A percentile compares a stretch with the other conserved stretches of the same genome.
Evolutionary conservation across 53 echinoderm and acorn worm genomes (phyloP).

Genomic region (Echinarachnius parma): DNA sequence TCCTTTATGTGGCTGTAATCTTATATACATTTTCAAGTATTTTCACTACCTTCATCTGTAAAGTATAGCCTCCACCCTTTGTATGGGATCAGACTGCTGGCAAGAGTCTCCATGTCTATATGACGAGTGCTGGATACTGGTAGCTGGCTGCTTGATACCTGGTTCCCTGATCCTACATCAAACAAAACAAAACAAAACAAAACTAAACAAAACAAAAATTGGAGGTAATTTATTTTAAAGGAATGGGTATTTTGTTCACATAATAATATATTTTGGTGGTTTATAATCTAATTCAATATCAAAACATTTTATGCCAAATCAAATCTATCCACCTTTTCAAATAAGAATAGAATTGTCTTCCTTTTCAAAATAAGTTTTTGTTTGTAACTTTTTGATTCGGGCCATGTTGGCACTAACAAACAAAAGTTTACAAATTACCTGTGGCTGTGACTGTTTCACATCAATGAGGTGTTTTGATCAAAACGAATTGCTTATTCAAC

Average conservation of each 20-base stretch:
- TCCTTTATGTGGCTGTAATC: no score
- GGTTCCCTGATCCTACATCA: constrained; percentile 28
- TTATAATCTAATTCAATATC: no score
- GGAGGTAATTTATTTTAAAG: background rate
- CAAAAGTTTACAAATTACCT: no score
- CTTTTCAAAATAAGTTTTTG: background rate
- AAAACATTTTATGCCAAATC: no score
- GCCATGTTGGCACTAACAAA: background rate
- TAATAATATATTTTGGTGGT: no score
- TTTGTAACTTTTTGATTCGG: background rate
- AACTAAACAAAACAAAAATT: background rate
- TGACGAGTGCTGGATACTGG: constrained; percentile 61
- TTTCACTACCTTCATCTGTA: constrained; percentile 70
- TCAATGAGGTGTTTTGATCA: background rate
- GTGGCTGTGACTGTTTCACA: no score
- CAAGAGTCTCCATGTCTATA: constrained; percentile 45
- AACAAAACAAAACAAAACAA: background rate
- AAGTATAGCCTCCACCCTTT: constrained; percentile 95
- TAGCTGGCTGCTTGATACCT: constrained; percentile 29
- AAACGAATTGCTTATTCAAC: no score
- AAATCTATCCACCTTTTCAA: no score
- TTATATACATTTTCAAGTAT: background rate
- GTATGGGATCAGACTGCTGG: constrained; percentile 62
- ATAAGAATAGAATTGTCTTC: no score
- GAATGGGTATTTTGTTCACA: no score